phyloP scores from a whole-genome alignment of 2,797 vertebrate genomes.

The Rhinatrema bivittatum region DNA sequence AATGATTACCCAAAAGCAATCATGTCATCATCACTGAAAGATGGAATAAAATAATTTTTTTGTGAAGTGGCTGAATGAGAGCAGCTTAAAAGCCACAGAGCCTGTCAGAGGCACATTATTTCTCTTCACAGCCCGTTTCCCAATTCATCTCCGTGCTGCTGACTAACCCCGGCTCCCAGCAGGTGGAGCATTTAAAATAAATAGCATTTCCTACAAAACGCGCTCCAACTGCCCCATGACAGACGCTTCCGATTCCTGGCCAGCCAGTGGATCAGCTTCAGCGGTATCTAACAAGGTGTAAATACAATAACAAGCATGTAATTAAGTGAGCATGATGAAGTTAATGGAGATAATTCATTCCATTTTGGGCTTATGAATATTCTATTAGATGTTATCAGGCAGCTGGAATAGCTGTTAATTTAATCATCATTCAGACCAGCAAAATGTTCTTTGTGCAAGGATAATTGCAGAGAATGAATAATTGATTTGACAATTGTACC shows the following conservation, averaged over 20 bases:
- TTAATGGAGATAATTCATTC: slow-evolving; percentile 99
- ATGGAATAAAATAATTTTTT: slow-evolving; percentile 99
- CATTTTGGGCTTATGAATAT: slow-evolving; percentile 99
- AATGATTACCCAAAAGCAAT: slow-evolving; percentile 99
- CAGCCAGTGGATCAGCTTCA: slow-evolving; percentile 96
- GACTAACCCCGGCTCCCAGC: slow-evolving; percentile 82
- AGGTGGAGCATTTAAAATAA: slow-evolving; percentile 97
- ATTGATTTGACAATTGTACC: slow-evolving; percentile 99
- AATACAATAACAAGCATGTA: slow-evolving; percentile 99
- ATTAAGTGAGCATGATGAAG: slow-evolving; percentile 99
- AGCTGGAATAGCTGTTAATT: slow-evolving; percentile 99
- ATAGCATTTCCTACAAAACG: slow-evolving; percentile 89
- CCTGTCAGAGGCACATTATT: slow-evolving; percentile 88
- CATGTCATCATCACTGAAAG: slow-evolving; percentile 99
- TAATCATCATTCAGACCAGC: slow-evolving; percentile 99
- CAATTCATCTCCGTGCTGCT: slow-evolving; percentile 78
- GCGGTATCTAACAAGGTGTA: slow-evolving; percentile 99
- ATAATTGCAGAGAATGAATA: slow-evolving; percentile 99
- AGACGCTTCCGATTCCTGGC: slow-evolving; percentile 78
- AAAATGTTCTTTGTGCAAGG: slow-evolving; percentile 99
- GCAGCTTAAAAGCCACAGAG: slow-evolving; percentile 96
- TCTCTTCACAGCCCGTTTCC: slow-evolving; percentile 83
- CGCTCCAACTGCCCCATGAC: slow-evolving; percentile 75
- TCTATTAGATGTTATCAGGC: slow-evolving; percentile 99
- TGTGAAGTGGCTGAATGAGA: slow-evolving; percentile 94